phyloP scores from a whole-genome alignment of 2,797 vertebrate species.

The Sylvia borin region DNA sequence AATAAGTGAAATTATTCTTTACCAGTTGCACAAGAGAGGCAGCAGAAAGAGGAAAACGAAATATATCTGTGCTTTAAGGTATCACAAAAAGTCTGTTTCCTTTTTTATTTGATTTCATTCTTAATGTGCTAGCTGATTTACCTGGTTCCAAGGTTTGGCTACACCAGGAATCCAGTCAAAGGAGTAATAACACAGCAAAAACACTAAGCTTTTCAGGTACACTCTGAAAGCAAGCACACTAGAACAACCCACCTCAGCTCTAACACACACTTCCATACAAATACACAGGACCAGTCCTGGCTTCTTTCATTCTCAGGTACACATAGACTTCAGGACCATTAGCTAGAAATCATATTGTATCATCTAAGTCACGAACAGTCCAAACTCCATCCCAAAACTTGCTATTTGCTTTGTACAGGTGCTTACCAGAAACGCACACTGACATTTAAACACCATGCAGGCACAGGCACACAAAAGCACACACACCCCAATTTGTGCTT shows the following conservation, averaged over 20 bases:
- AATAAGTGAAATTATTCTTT: not conserved
- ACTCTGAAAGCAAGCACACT: constrained; percentile 16
- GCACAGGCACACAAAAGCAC: not conserved
- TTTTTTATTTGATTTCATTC: not conserved
- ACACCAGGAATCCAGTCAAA: not conserved
- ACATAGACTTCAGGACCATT: not conserved
- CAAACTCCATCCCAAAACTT: not conserved
- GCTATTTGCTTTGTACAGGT: not conserved
- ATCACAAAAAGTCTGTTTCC: not conserved
- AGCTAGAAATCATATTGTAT: not conserved
- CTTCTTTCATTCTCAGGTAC: not conserved
- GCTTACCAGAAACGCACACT: not conserved
- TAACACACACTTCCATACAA: not conserved
- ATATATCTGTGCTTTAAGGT: not conserved
- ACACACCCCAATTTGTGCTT: not conserved
- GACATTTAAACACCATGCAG: not conserved
- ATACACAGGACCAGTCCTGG: not conserved
- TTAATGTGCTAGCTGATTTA: not conserved
- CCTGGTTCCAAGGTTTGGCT: not conserved
- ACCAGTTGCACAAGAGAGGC: not conserved
- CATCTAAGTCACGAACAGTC: not conserved
- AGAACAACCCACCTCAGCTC: not conserved
- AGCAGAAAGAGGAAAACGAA: not conserved
- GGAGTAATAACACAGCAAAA: not conserved
- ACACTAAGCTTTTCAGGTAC: not conserved